These are phyloP conservation scores for Smutsia temminckii DNA, from an alignment of 2,797 vertebrate species.

Conservation along the genomic window DNA sequence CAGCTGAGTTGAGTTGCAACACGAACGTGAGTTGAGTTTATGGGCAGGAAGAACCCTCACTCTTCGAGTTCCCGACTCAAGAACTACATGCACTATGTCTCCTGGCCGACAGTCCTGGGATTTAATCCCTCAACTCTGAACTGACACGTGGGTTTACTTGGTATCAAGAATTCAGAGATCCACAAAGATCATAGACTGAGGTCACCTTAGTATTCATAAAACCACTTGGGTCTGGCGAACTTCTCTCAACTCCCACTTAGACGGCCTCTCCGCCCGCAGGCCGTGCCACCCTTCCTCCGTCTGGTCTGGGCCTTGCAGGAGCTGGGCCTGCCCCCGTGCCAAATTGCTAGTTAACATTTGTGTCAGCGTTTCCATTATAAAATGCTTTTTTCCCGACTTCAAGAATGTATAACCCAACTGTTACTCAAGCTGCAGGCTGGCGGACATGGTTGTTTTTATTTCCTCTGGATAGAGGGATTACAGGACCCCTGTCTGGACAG, in stretches of 20 bases:
- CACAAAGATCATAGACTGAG: neutral
- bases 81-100: fast-evolving
- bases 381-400: conserved; percentile 59
- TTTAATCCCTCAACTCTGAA: no score
- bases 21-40: neutral
- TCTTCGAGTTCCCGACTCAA: neutral
- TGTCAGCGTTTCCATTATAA: conserved; percentile 80
- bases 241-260: neutral
- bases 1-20: neutral
- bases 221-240: neutral
- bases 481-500: fast-evolving
- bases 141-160: neutral
- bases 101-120: neutral
- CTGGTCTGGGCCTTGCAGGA: neutral
- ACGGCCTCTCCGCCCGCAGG: neutral
- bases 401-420: conserved; percentile 68
- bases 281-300: neutral
- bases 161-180: neutral
- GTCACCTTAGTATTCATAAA: neutral
- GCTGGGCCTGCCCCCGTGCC: neutral
- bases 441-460: neutral
- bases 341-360: neutral
- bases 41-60: neutral
- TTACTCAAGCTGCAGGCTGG: conserved; percentile 65
- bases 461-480: neutral